A percentile compares a stretch with the other conserved stretches of the same genome.
Evolutionary conservation across 2,797 vertebrate species (phyloP).

Genomic region (Mormyrus proboscirostris): DNA sequence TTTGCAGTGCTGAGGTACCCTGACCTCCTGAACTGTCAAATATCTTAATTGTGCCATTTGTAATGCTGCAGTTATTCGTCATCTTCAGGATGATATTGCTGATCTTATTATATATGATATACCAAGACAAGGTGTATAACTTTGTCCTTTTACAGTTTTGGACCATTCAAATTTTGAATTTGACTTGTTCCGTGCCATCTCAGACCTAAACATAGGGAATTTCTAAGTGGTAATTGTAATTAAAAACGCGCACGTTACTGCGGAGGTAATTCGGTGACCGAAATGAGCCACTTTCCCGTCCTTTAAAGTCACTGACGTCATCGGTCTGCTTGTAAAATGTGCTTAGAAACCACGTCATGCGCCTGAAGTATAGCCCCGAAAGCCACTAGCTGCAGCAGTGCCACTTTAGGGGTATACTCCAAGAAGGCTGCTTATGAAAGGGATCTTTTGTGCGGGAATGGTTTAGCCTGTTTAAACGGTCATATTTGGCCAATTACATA

Average conservation of each 20-base stretch:
- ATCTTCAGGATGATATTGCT: neutral
- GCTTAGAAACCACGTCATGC: neutral
- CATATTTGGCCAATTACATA: slow-evolving; percentile 25
- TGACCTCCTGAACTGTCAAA: neutral
- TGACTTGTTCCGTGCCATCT: neutral
- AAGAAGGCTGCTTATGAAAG: slow-evolving; percentile 29
- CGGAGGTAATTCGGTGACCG: neutral
- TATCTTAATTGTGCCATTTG: neutral
- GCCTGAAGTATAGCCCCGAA: neutral
- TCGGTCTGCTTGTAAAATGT: neutral
- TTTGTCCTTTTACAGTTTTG: neutral
- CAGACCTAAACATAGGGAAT: neutral
- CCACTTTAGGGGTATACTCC: slow-evolving; percentile 22
- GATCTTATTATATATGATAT: neutral
- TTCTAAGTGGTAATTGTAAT: neutral
- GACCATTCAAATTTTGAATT: neutral
- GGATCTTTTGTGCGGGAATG: slow-evolving; percentile 19
- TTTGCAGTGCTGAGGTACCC: neutral
- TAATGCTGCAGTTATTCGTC: neutral
- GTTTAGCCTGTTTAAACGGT: slow-evolving; percentile 16
- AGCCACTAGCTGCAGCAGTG: slow-evolving; percentile 25
- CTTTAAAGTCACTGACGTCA: slow-evolving; percentile 1
- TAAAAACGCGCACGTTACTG: neutral
- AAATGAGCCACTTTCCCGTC: neutral
- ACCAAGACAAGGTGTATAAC: neutral